A percentile compares a stretch with the other conserved stretches of the same genome.
These are phyloP conservation scores for Danionella dracula DNA, from an alignment of 2,797 vertebrate species.

Conservation along the genomic window DNA sequence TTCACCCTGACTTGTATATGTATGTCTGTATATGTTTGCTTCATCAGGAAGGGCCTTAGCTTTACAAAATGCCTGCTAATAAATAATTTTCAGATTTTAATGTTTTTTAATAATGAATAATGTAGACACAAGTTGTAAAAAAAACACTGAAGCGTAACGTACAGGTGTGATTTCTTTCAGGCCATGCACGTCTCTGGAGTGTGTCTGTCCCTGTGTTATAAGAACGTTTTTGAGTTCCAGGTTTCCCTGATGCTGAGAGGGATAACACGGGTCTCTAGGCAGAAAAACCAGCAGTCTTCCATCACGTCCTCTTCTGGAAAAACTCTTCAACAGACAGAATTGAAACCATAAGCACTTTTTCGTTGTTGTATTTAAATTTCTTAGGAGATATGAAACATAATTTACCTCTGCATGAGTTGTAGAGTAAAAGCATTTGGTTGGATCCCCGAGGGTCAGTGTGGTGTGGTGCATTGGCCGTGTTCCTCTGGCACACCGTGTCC, in stretches of 20 bases:
- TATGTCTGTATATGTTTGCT: too few relatives aligned
- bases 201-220: conserved; percentile 19
- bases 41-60: too few relatives aligned
- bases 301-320: conserved; percentile 15
- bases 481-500: not conserved
- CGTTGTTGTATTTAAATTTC: too few relatives aligned
- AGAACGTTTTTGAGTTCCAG: conserved; percentile 21
- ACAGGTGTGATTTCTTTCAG: conserved; percentile 41
- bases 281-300: conserved; percentile 34
- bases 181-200: conserved; percentile 41
- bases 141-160: too few relatives aligned
- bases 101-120: too few relatives aligned
- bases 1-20: too few relatives aligned
- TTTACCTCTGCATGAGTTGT: conserved; percentile 53
- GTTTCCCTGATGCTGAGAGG: conserved; percentile 35
- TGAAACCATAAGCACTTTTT: not conserved
- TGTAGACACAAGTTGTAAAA: too few relatives aligned
- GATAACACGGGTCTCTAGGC: conserved; percentile 29
- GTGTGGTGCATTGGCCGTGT: conserved; percentile 46
- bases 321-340: conserved; percentile 40
- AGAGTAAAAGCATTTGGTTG: conserved; percentile 31
- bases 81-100: too few relatives aligned
- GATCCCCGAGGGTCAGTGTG: conserved; percentile 43
- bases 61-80: too few relatives aligned
- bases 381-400: too few relatives aligned